Base-by-base conservation (phyloP, 2,797 vertebrate genomes). In the Macroramphosus scolopax region DNA sequence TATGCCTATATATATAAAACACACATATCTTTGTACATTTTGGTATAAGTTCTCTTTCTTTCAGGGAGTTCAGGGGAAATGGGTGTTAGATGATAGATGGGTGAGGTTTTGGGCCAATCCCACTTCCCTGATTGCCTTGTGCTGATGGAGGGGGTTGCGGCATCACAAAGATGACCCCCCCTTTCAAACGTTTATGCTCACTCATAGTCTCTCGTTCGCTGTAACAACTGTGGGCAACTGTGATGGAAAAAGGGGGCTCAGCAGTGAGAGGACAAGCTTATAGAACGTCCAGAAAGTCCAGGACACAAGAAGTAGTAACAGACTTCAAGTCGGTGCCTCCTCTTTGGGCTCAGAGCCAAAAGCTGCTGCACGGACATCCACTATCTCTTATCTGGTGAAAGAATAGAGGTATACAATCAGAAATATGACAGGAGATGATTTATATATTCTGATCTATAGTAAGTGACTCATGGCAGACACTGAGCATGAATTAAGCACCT, bases 1-100 rank as follows among this genome's bases (percentile, higher is more conserved):
- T 60, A 53, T 66, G 68, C 57, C 41, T 65, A 72, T 57, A 36
- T 28, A 50, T 50, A 16, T 31, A 38, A 39, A 50, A 91, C 89
- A 92, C 90, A 91, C 92, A 93, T 90, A 92, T 88, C 91, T 93
- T 92, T 96, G 87, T 93, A 94, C 92, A 94, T 94, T 91, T 95
- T 95, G 94, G 94, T 94, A 83, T 85, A 80, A 84, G 85, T 87
- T 90, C 82, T 84, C 69, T 82, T 78, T 87, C 81, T 78, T 86
- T 64, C 77, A 84, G 73, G 81, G 77, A 84, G 60, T 48, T 80
- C 63, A 15, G 31, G 63, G 77, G 55, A 24, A 61, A 68, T n/a
- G n/a, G n/a, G n/a, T n/a, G n/a, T n/a, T n/a, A n/a, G 63, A 70
- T 59, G 69, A 66, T 53, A 39, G 63, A 67, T 45, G 74, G 65